Conservation (phyloP, 2,797 vertebrate genomes). For the Pseudochaenichthys georgianus region DNA sequence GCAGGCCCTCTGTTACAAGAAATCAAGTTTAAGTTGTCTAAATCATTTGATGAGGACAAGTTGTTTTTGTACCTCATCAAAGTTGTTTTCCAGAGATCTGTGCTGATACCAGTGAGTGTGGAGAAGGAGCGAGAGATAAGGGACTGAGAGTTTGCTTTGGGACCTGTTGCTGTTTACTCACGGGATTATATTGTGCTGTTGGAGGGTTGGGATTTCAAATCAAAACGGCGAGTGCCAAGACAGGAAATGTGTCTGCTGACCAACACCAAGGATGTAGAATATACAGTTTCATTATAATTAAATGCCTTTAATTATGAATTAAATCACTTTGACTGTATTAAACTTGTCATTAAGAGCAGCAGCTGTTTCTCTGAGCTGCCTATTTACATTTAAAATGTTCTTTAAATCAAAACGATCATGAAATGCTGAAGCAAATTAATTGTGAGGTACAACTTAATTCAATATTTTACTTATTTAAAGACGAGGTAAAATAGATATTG, state of each 20-base stretch:
- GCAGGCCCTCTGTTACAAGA: too few species aligned
- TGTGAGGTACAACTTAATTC: too few species aligned
- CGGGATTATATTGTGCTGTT: slow-evolving; percentile 59
- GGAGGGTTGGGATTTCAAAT: slow-evolving; percentile 59
- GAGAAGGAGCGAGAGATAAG: slow-evolving; percentile 62
- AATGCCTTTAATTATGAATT: neutral
- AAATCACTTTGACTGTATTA: neutral
- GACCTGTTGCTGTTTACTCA: slow-evolving; percentile 57
- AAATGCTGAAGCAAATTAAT: too few species aligned
- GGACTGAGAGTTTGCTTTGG: slow-evolving; percentile 20
- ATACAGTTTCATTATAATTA: neutral
- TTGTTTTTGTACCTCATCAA: neutral
- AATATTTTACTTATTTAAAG: neutral
- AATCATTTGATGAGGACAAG: neutral
- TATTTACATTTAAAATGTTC: too few species aligned
- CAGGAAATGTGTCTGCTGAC: slow-evolving; percentile 60
- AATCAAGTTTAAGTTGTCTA: neutral
- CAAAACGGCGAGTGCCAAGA: neutral
- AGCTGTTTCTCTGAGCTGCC: too few species aligned
- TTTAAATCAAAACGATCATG: too few species aligned
- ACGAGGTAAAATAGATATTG: neutral
- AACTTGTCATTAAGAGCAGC: too few species aligned
- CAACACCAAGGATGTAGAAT: slow-evolving; percentile 5
- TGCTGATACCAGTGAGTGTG: slow-evolving; percentile 50
- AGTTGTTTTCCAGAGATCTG: slow-evolving; percentile 58